Conservation (phyloP, 2,797 vertebrate species). For the Crenuchus spilurus region DNA sequence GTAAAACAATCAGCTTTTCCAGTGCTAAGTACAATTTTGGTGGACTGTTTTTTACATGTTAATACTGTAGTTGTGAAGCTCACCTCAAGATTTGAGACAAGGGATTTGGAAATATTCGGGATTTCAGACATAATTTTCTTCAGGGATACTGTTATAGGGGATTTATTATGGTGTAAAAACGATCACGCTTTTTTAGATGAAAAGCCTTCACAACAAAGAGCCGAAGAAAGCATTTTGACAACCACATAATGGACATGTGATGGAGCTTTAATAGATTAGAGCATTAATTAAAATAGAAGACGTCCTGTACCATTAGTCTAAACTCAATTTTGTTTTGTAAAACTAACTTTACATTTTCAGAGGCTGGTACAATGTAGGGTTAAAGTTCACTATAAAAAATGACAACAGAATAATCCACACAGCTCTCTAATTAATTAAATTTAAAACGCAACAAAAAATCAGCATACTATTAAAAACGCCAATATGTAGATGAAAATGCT, state of each 20-base stretch:
- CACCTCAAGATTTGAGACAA: background rate
- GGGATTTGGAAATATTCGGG: background rate
- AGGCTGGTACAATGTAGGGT: too few relatives aligned
- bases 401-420: background rate
- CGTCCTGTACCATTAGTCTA: background rate
- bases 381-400: too few relatives aligned
- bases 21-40: background rate
- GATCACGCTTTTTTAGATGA: background rate
- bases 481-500: too few relatives aligned
- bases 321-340: background rate
- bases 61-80: too few relatives aligned
- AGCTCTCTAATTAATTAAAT: background rate
- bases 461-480: too few relatives aligned
- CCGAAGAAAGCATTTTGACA: conserved; percentile 5
- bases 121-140: background rate
- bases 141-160: background rate
- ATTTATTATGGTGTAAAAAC: background rate
- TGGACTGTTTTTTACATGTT: too few relatives aligned
- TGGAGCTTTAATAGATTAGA: conserved; percentile 15
- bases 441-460: too few relatives aligned
- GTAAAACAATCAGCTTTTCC: background rate
- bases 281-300: conserved; percentile 39
- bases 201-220: background rate
- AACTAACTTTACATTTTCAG: too few relatives aligned
- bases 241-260: conserved; percentile 5